These are phyloP conservation scores for Hypsibius dujardini DNA, from an alignment of 1,140 invertebrate species.

Conservation along the genomic window DNA sequence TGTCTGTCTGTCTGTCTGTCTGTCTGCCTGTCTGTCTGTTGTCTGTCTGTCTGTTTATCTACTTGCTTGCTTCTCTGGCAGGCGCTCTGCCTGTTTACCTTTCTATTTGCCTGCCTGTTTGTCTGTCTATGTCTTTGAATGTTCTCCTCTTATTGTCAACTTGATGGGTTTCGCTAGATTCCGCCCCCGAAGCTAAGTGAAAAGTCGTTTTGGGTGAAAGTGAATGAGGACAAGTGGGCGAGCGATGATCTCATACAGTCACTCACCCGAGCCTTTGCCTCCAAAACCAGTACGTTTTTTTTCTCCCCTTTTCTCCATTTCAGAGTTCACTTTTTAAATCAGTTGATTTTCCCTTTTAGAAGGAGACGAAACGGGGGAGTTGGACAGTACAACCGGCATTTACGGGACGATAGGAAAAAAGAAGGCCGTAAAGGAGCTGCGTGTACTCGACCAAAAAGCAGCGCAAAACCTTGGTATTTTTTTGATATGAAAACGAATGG, in stretches of 20 bases:
- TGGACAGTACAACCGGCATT: not conserved
- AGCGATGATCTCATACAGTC: conserved; percentile 59
- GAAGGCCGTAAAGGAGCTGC: conserved; percentile 78
- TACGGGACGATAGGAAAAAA: conserved; percentile 40
- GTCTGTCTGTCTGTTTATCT: too few species aligned
- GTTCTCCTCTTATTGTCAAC: too few species aligned
- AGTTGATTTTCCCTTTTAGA: conserved; percentile 18
- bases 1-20: too few species aligned
- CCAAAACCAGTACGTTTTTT: conserved; percentile 43
- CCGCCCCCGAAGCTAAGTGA: conserved; percentile 69
- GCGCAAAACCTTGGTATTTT: conserved; percentile 69
- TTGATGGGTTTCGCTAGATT: conserved; percentile 37
- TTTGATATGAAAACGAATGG: not conserved
- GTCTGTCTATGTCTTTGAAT: too few species aligned
- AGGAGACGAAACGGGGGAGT: conserved; percentile 15
- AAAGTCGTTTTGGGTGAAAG: conserved; percentile 84
- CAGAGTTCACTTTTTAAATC: conserved; percentile 12
- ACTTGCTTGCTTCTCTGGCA: too few species aligned
- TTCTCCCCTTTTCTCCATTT: conserved; percentile 10
- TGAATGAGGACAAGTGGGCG: conserved; percentile 73
- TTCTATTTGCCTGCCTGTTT: too few species aligned
- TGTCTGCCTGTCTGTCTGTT: too few species aligned
- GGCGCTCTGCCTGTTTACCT: too few species aligned
- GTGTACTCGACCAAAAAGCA: conserved; percentile 72
- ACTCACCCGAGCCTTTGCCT: conserved; percentile 65